phyloP scores from a whole-genome alignment of 2,888 invertebrate species.

The Drosophila borealis region DNA sequence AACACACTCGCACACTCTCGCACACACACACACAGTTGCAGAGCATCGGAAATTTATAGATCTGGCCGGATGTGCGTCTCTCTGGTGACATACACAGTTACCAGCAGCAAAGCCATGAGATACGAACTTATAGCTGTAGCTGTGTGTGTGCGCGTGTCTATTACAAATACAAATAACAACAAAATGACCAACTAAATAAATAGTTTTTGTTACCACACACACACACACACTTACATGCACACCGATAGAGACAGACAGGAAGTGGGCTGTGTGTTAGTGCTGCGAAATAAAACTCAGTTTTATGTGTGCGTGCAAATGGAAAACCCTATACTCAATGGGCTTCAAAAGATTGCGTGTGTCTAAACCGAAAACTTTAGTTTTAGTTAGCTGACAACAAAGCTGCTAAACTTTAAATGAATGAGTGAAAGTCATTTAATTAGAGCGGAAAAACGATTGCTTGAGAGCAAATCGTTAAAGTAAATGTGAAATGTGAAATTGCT shows the following conservation, averaged over 20 bases:
- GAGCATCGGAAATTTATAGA: conserved; percentile 70
- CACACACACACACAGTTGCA: conserved; percentile 4
- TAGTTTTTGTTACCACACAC: conserved; percentile 75
- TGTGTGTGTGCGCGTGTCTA: conserved; percentile 62
- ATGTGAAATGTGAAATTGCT: conserved; percentile 8
- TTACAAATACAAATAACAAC: conserved; percentile 78
- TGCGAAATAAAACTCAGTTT: conserved; percentile 30
- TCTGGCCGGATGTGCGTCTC: conserved; percentile 75
- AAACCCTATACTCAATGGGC: conserved; percentile 55
- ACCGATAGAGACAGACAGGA: conserved; percentile 41
- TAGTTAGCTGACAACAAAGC: conserved; percentile 33
- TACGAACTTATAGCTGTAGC: conserved; percentile 52
- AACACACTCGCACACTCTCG: conserved; percentile 14
- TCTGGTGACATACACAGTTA: conserved; percentile 73
- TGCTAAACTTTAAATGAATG: conserved; percentile 38
- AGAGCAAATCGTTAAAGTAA: background rate
- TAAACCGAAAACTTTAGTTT: conserved; percentile 39
- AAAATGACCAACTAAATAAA: conserved; percentile 80
- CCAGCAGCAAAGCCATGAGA: conserved; percentile 44
- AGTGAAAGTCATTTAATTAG: conserved; percentile 38
- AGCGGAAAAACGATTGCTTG: conserved; percentile 8
- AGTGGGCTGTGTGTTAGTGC: conserved; percentile 31
- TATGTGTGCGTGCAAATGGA: conserved; percentile 49
- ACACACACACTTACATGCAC: background rate
- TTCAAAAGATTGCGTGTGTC: conserved; percentile 15